Evolutionary conservation across 2,113 vertebrate genomes (phyloP), one percentile per base, ranked within the genome.

Genomic region (Tragelaphus scriptus): DNA sequence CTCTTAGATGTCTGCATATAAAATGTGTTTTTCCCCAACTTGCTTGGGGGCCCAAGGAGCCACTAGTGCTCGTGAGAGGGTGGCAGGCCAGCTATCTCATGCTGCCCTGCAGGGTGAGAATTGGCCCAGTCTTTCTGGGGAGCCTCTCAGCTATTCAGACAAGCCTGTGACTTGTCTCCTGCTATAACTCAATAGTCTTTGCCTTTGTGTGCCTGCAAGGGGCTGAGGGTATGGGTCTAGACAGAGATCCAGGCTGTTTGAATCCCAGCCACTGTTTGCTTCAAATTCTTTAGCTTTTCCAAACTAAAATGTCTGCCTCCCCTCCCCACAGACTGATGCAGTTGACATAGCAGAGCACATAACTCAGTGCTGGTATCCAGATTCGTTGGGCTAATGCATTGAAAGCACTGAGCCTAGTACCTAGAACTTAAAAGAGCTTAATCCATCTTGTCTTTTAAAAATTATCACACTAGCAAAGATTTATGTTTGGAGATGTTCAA

Each of bases 101-200:
- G 1, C 23, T 17, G 71, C 47, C 17, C 61, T 94, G 56, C 30
- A 25, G 88, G 68, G 65, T 53, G 30, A 56, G 51, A 80, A 47
- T 26, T 79, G n/a, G 49, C 36, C 26, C 8, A 56, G 61, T 51
- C 25, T 71, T 90, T 96, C 82, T 87, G 55, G 88, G 81, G 87
- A 88, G 79, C n/a, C 51, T 2, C 51, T 91, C 49, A 59, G 26
- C 68, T 75, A 0, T 75, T 6, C 0, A 49, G 49, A 49, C 49
- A 12, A 86, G 68, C 21, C 65, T 2, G 0, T 4, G 47, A 28
- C 21, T 15, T 5, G 3, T 36, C 14, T 30, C 28, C 32, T 6
- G 44, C 91, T 49, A 4, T n/a, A n/a, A 56, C 30, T 61, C 53
- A 13, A 13, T 36, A 55, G n/a, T 32, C 85, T 91, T 10, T 10